Evolutionary conservation across 2,113 vertebrate species (phyloP), one percentile per base, ranked within the genome.

Genomic region (Sardina pilchardus): DNA sequence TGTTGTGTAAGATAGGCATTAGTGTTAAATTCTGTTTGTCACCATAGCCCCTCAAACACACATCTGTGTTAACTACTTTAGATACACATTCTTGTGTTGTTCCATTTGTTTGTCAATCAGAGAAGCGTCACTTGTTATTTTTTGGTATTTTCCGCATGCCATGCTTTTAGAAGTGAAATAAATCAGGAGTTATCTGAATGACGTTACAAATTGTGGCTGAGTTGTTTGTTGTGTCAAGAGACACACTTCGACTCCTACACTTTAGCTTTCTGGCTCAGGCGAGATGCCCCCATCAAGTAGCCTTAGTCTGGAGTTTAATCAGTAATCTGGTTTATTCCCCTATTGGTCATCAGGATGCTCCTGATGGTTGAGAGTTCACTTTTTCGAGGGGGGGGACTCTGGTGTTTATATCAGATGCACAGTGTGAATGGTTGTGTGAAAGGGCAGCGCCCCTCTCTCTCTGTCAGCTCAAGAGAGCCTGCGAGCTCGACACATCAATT

Each of bases 371-470:
- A 59, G 21, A 10, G 67, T 75, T 75, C 16, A 75, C 67, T 34
- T 75, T 75, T 75, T 75, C 3, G 26, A 26, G 67, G 26, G 89
- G 26, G 63, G 67, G 26, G 89, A 56, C 89, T 91, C 86, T 89
- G 85, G 87, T 90, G 92, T 92, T 92, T 91, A 94, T 94, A 92
- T 91, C 90, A 82, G 84, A 89, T 85, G 86, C 94, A 89, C 92
- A 84, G 90, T 91, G 91, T 92, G 93, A 92, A 92, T 93, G 92
- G 89, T 88, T 87, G 86, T 92, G 91, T 90, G 92, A 95, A 94
- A 94, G 92, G 92, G 93, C 92, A 93, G 89, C 89, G 89, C 92
- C 90, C 21, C 67, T 75, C 67, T 75, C 26, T 75, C 91, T 90
- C 89, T 90, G 91, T 91, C 90, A 93, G 91, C 92, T 90, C 91